Evolutionary conservation across 1,140 invertebrate species (phyloP), one percentile per base, ranked within the genome.

Genomic region (Drosophila kohkoa): DNA sequence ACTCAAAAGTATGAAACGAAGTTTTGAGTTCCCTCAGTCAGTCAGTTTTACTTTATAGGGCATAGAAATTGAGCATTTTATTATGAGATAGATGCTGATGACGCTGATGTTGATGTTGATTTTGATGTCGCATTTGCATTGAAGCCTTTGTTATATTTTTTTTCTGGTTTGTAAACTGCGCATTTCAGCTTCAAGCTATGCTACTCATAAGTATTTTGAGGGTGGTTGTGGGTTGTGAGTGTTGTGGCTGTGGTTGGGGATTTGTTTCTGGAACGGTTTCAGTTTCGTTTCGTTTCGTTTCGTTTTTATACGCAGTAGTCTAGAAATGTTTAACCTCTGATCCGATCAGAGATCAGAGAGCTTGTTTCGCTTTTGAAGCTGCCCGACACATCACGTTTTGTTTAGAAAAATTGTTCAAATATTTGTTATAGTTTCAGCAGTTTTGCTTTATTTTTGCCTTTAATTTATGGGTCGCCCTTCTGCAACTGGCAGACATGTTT

Each of bases 301-400:
- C 38, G 57, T 57, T 59, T 13, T 75, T 77, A 60, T 82, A 79
- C 82, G 82, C 82, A 87, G 77, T 87, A 79, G 69, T 59, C 65
- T 63, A 66, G 62, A 82, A 66, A 58, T 71, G 59, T 38, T 38
- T 41, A 41, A 52, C 35, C 66, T 48, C 51, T 64, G 59, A 15
- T 35, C 54, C 45, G 57, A 77, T 67, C 72, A 43, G 62, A 38
- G 62, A 38, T 55, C 15, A 25, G 8, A 32, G 35, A 38, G 35
- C 35, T 38, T 10, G 30, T 46, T 59, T 60, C 43, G 57, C 46
- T 68, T 79, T 83, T 85, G 77, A 83, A 64, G 81, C 74, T 78
- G 52, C 32, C 78, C 78, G 79, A 55, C 52, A 55, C 52, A 38
- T 20, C 8, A 5, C 5, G 35, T 15, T 68, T 79, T 69, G 63